phyloP scores from a whole-genome alignment of 2,797 vertebrate species.

The Micropoecilia bifurca region DNA sequence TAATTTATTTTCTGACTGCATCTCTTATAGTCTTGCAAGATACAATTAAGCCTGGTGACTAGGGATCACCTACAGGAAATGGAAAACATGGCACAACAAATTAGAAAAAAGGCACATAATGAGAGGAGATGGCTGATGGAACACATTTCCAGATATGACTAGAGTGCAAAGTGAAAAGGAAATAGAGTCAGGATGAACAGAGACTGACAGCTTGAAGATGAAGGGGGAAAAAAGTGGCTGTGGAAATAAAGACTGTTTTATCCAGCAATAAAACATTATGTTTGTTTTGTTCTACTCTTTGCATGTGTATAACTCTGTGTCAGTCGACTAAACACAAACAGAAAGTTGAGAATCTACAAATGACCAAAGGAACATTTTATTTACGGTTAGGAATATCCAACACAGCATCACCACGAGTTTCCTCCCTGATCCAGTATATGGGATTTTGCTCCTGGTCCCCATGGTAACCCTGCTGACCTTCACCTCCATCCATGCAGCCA shows the following conservation, averaged over 20 bases:
- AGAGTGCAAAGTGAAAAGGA: slow-evolving; percentile 27
- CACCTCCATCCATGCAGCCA: slow-evolving; percentile 6
- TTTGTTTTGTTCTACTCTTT: slow-evolving; percentile 5
- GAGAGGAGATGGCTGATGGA: slow-evolving; percentile 26
- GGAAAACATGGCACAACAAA: slow-evolving; percentile 62
- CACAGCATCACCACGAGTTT: not conserved
- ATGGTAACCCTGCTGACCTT: slow-evolving; percentile 20
- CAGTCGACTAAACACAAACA: not conserved
- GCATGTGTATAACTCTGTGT: not conserved
- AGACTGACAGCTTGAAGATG: slow-evolving; percentile 23
- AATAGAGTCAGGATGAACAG: slow-evolving; percentile 38
- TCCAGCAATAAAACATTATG: not conserved
- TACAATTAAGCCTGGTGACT: slow-evolving; percentile 66
- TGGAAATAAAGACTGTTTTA: not conserved
- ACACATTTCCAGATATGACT: slow-evolving; percentile 47
- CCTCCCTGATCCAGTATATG: slow-evolving; percentile 4
- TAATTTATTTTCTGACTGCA: slow-evolving; percentile 37
- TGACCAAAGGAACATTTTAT: not conserved
- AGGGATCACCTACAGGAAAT: slow-evolving; percentile 71
- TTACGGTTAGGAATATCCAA: not conserved
- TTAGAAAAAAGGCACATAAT: slow-evolving; percentile 13
- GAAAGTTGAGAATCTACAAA: not conserved
- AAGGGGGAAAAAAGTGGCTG: not conserved
- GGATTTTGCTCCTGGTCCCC: slow-evolving; percentile 7
- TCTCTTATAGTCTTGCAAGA: slow-evolving; percentile 47